A percentile compares a stretch with the other conserved stretches of the same genome.
These are phyloP conservation scores for Ictidomys tridecemlineatus DNA, from an alignment of 2,113 vertebrate species.

Conservation along the genomic window DNA sequence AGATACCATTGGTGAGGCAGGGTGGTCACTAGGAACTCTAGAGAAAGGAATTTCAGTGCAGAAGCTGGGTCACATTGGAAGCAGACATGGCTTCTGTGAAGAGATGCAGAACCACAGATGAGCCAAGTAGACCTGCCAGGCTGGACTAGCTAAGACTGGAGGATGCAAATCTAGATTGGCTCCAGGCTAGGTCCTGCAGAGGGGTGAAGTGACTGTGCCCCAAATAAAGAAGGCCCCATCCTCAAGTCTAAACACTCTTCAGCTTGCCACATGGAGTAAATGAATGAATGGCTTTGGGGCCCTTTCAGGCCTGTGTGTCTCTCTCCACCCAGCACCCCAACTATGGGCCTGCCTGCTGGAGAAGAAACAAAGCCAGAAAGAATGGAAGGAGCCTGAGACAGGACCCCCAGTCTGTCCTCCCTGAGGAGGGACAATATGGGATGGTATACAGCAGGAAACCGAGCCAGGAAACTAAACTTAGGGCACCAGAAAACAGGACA, in stretches of 20 bases:
- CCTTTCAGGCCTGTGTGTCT: not conserved
- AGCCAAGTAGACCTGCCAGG: not conserved
- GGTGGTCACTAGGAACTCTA: not conserved
- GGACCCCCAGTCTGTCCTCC: not conserved
- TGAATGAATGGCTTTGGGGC: not conserved
- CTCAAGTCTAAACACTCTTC: not conserved
- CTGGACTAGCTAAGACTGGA: not conserved
- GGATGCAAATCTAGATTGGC: fast-evolving
- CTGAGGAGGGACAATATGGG: not conserved
- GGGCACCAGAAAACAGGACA: not conserved
- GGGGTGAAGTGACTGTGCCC: not conserved
- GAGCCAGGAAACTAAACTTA: not conserved
- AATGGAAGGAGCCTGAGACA: not conserved
- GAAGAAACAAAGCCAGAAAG: not conserved
- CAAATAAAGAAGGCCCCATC: not conserved
- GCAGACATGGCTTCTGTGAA: not conserved
- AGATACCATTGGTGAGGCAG: not conserved
- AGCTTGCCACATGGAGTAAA: not conserved
- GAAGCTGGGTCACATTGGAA: not conserved
- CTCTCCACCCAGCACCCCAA: no score
- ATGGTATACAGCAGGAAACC: not conserved
- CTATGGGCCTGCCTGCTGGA: not conserved
- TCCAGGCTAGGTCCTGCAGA: not conserved
- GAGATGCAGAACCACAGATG: not conserved
- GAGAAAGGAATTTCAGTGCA: not conserved